These are phyloP conservation scores for Gari tellinella DNA, from an alignment of 2,888 invertebrate genomes.

Conservation along the genomic window DNA sequence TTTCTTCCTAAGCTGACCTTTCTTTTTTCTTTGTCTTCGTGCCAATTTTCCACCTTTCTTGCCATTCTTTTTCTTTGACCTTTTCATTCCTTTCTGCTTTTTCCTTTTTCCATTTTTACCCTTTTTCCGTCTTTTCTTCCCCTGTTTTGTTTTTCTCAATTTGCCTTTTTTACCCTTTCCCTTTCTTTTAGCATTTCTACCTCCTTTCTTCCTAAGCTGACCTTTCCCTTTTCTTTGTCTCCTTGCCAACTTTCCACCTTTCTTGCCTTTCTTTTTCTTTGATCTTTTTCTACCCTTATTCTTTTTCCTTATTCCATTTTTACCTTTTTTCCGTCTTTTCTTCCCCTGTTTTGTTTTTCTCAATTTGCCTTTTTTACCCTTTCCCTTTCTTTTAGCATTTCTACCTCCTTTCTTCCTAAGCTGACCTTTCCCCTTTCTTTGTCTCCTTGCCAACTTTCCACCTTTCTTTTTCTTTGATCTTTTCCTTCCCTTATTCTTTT, in stretches of 20 bases:
- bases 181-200: too few species aligned
- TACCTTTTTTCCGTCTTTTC: too few species aligned
- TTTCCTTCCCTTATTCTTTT: neutral
- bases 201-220: too few species aligned
- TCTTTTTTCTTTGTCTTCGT: neutral
- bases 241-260: neutral
- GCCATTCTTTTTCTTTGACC: conserved; percentile 1
- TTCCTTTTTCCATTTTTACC: conserved; percentile 1
- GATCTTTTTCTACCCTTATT: neutral
- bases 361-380: neutral
- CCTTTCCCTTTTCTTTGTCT: too few species aligned
- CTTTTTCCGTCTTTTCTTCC: neutral
- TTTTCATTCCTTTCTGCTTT: neutral
- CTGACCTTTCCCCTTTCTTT: neutral
- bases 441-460: neutral
- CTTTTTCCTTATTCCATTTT: neutral
- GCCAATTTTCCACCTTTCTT: neutral
- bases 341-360: too few species aligned
- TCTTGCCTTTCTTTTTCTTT: neutral
- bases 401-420: neutral
- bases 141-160: neutral
- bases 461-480: neutral
- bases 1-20: neutral
- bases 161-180: neutral
- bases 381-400: conserved; percentile 1